Conservation (phyloP, 1,140 invertebrate species). For the Sminthurides bifidus region DNA sequence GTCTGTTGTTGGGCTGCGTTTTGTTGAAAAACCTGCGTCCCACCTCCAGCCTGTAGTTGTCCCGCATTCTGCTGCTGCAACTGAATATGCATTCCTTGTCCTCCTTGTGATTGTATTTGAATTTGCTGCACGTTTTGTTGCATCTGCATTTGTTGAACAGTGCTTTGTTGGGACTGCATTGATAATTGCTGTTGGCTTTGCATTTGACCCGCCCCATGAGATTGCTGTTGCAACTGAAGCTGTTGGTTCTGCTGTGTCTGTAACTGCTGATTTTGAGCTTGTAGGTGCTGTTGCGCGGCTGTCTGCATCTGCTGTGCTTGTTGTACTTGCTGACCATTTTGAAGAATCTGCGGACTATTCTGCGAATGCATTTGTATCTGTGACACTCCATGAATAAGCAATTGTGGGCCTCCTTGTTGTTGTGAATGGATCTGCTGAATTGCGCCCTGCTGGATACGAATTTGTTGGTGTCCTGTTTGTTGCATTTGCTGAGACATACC, state of each 20-base stretch:
- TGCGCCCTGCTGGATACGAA: background rate
- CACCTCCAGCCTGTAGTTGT: no score
- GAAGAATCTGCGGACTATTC: background rate
- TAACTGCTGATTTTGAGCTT: background rate
- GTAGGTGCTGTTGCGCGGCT: background rate
- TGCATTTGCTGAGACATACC: no score
- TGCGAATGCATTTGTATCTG: background rate
- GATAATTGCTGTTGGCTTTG: constrained; percentile 2
- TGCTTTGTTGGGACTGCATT: constrained; percentile 2
- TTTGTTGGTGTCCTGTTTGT: no score
- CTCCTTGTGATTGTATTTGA: no score
- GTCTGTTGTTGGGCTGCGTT: no score
- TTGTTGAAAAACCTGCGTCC: no score
- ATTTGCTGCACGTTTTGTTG: background rate
- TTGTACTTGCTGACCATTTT: background rate
- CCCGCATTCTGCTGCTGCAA: no score
- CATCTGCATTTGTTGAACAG: constrained; percentile 2
- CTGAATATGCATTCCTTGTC: no score
- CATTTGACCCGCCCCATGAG: background rate
- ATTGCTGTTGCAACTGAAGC: constrained; percentile 6
- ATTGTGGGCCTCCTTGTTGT: background rate
- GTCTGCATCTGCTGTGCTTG: constrained; percentile 2
- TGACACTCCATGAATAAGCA: background rate
- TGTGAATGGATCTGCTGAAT: background rate
- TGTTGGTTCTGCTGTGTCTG: constrained; percentile 2